Evolutionary conservation across 1,140 invertebrate species (phyloP), one percentile per base, ranked within the genome.

Genomic region (Phocides pigmalion): DNA sequence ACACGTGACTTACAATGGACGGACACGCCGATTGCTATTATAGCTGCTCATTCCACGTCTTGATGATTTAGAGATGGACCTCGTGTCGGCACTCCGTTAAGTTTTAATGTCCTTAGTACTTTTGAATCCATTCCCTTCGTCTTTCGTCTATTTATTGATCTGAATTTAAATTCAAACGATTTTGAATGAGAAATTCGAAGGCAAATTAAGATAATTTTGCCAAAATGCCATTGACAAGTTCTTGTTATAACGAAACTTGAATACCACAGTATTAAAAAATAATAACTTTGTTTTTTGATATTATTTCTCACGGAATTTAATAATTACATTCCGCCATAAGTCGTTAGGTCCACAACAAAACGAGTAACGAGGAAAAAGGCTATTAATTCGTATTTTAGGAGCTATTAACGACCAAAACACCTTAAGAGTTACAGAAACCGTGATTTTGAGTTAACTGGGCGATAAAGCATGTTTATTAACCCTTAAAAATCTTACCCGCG

Each of bases 391-490:
- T 51, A 67, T 62, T 67, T 67, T 58, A 67, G 51, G 58, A 56
- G 17, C 65, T 62, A 62, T 62, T 67, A 67, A 67, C 50, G 35
- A 44, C 42, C 50, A 42, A 62, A 67, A 67, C 61, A 62, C 65
- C 65, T 67, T 46, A 58, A 58, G 54, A 58, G 39, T 66, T 74
- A 70, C 71, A 72, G 53, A 64, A 72, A 72, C 68, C 66, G 68
- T 76, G 67, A 73, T 70, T 66, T 68, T 68, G 71, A 76, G 72
- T 77, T 79, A 77, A 81, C 76, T 68, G 69, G 61, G 66, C 77
- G 68, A 79, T 81, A 76, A 83, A 86, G 63, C 79, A 78, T 79
- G 79, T 88, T 86, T 87, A 83, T 84, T 82, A 87, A 83, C 86
- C 80, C 77, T 82, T 82, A 84, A 82, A 86, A 79, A 83, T 81